These are phyloP conservation scores for Axinella damicornis DNA, from an alignment of 37 sponge, comb jelly and placozoan genomes.

Conservation along the genomic window DNA sequence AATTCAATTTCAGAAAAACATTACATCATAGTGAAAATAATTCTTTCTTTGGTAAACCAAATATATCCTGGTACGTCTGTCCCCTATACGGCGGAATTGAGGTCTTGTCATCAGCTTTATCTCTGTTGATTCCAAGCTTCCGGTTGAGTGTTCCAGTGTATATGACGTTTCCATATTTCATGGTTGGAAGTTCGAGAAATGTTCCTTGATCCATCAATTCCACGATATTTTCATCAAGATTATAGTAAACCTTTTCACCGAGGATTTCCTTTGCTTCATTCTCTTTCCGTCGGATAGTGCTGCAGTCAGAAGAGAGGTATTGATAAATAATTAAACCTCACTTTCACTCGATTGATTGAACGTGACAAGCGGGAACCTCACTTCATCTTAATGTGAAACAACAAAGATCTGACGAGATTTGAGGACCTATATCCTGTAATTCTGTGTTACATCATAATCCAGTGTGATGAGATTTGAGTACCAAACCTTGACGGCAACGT, in stretches of 20 bases:
- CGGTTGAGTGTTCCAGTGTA: neutral
- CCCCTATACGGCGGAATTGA: constrained; percentile 21
- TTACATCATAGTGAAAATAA: too few species aligned
- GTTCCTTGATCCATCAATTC: constrained; percentile 14
- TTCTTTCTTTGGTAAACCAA: constrained; percentile 1
- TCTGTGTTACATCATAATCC: too few species aligned
- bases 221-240: constrained; percentile 19
- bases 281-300: constrained; percentile 15
- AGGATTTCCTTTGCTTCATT: constrained; percentile 36
- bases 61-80: constrained; percentile 26
- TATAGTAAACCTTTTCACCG: constrained; percentile 20
- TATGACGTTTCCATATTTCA: neutral
- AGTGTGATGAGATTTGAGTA: too few species aligned
- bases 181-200: neutral
- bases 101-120: neutral
- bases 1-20: too few species aligned
- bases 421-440: too few species aligned
- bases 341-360: too few species aligned
- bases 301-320: neutral
- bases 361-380: too few species aligned
- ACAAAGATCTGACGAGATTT: too few species aligned
- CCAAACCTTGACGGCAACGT: too few species aligned
- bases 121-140: neutral
- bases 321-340: too few species aligned
- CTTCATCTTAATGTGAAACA: too few species aligned